Conservation (phyloP, 2,113 vertebrate species). For the Helogale parvula region DNA sequence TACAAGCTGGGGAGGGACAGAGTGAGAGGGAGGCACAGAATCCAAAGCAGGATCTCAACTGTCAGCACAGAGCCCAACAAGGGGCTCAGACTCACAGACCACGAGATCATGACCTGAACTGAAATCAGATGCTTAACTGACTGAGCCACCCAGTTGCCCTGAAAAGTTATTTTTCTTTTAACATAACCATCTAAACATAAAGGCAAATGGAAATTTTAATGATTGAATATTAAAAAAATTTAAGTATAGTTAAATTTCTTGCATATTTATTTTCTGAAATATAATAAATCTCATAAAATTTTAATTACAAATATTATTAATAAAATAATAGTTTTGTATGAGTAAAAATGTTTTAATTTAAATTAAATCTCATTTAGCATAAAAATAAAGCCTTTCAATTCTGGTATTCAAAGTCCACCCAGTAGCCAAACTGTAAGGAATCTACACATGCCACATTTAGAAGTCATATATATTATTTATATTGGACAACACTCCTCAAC, state of each 20-base stretch:
- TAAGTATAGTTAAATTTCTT: not conserved
- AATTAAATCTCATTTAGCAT: not conserved
- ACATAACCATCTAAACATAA: not conserved
- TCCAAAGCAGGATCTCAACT: too few species aligned
- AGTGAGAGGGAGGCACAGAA: too few species aligned
- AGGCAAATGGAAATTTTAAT: not conserved
- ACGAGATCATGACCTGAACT: too few species aligned
- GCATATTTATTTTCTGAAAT: slow-evolving; percentile 4
- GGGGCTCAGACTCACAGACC: too few species aligned
- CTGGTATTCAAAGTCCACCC: not conserved
- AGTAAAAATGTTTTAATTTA: not conserved
- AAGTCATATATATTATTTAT: not conserved
- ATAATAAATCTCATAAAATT: not conserved
- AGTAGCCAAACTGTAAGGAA: not conserved
- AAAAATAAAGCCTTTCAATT: not conserved
- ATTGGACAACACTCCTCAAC: not conserved
- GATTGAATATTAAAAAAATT: not conserved
- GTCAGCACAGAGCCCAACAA: too few species aligned
- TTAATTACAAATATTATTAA: not conserved
- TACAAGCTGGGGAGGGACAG: too few species aligned
- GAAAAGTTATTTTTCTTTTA: slow-evolving; percentile 2
- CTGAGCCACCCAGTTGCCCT: too few species aligned
- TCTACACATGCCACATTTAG: not conserved
- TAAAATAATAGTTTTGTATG: not conserved
- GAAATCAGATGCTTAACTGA: too few species aligned